Base-by-base conservation (phyloP, 2,113 vertebrate genomes). In the Asarcornis scutulata region DNA sequence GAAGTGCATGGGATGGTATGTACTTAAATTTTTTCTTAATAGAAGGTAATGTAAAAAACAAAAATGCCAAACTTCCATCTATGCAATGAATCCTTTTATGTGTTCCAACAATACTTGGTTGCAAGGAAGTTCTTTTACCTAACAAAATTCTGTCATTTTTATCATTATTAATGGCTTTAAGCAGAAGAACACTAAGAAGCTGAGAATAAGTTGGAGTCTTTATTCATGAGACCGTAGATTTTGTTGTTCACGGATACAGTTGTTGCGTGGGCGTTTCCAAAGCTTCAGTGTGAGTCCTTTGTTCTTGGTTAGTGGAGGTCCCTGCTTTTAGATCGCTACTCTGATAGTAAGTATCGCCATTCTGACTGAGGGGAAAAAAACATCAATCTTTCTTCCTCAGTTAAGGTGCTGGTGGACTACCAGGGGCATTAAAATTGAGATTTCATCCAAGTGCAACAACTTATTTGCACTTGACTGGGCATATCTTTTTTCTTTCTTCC, bases 61-160 rank as follows among this genome's bases (percentile, higher is more conserved):
- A 75, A 69, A 93, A 53, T 31, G 11, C 25, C 40, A 46, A 13
- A 17, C 25, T 75, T 2, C 6, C 55, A 12, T 68, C 38, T 1
- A 0, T 32, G 9, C 46, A 16, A 0, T 32, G 7, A 42, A 16
- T 3, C 5, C 2, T 60, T 73, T 85, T 63, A 38, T 8, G 23
- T 60, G 83, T 83, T 82, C 38, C 44, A 50, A 3, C 17, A 38
- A 13, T 42, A 42, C 5, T 26, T 52, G 20, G 7, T 79, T 84
- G 22, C 29, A 79, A 68, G 32, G 13, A 82, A 86, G 14, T 34
- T 72, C 25, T 67, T 14, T 34, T 64, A 17, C 31, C 11, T 26
- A 29, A 66, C 5, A 53, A 48, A 64, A 29, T 34, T 22, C 23
- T 78, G 69, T 26, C 6, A 3, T 9, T 86, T 73, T 59, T 62